These are phyloP conservation scores for Seriola rivoliana DNA, from an alignment of 2,113 vertebrate species.

Conservation along the genomic window DNA sequence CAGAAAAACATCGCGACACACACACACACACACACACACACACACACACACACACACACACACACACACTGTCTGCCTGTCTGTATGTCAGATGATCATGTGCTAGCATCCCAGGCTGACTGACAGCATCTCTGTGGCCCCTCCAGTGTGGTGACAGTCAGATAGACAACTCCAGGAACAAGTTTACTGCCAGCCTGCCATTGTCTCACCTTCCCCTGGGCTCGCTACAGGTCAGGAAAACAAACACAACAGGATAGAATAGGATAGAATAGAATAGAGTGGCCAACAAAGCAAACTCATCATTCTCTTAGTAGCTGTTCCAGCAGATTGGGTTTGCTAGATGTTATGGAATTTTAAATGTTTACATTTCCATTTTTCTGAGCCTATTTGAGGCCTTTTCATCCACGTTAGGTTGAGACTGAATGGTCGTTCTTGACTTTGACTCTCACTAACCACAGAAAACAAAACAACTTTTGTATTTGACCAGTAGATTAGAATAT, in stretches of 20 bases:
- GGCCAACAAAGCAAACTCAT: not conserved
- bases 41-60: slow-evolving; percentile 13
- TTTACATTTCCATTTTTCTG: not conserved
- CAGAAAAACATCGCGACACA: slow-evolving; percentile 32
- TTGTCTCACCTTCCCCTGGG: slow-evolving; percentile 58
- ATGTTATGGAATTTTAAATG: not conserved
- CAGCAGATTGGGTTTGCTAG: slow-evolving; percentile 14
- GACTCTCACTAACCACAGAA: not conserved
- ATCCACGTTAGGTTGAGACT: not conserved
- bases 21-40: not conserved
- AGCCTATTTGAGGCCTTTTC: not conserved
- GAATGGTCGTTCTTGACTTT: slow-evolving; percentile 16
- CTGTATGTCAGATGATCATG: slow-evolving; percentile 58
- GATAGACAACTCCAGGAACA: slow-evolving; percentile 63
- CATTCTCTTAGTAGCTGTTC: slow-evolving; percentile 1
- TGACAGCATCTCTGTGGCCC: slow-evolving; percentile 59
- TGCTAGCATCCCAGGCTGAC: slow-evolving; percentile 46
- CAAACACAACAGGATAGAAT: slow-evolving; percentile 21
- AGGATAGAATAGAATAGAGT: not conserved
- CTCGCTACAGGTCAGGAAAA: slow-evolving; percentile 47
- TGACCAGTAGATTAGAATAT: slow-evolving; percentile 12
- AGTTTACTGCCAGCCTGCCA: slow-evolving; percentile 61
- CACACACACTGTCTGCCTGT: slow-evolving; percentile 22
- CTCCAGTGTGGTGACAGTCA: slow-evolving; percentile 56
- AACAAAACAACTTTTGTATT: not conserved